Evolutionary conservation across 2,888 invertebrate species (phyloP).

Genomic region (Capitulum mitella): DNA sequence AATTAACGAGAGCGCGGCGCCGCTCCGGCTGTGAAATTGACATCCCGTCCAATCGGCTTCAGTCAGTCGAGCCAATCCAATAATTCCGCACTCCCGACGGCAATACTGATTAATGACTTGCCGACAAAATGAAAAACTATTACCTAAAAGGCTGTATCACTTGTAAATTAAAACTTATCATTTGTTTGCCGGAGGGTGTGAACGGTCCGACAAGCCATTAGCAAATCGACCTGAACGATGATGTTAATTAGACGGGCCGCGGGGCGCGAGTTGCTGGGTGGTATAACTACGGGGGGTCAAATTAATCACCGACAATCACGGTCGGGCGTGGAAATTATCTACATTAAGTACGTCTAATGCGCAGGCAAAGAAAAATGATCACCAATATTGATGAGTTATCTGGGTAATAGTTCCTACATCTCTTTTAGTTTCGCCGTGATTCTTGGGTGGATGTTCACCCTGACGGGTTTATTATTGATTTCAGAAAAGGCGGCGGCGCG

Average conservation of each 20-base stretch:
- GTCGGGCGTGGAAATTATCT: conserved; percentile 8
- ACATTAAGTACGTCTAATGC: conserved; percentile 21
- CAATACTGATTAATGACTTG: conserved; percentile 14
- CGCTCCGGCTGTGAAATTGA: conserved; percentile 11
- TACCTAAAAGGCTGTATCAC: conserved; percentile 24
- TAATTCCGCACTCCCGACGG: neutral
- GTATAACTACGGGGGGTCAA: conserved; percentile 1
- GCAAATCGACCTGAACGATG: conserved; percentile 7
- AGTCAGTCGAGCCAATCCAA: neutral
- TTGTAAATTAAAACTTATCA: conserved; percentile 23
- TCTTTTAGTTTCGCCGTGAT: neutral
- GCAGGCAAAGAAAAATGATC: conserved; percentile 10
- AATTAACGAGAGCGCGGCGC: neutral
- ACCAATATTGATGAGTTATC: conserved; percentile 22
- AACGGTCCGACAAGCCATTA: conserved; percentile 19
- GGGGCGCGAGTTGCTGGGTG: conserved; percentile 13
- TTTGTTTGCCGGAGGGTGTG: conserved; percentile 22
- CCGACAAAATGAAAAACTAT: conserved; percentile 22
- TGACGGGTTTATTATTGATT: conserved; percentile 20
- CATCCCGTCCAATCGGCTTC: neutral
- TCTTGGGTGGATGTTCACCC: neutral
- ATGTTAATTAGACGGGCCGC: neutral
- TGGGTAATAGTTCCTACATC: conserved; percentile 4
- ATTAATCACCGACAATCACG: conserved; percentile 22
- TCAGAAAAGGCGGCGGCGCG: neutral